Evolutionary conservation across 2,888 invertebrate species (phyloP), one percentile per base, ranked within the genome.

Genomic region (Drosophila imparisetae): DNA sequence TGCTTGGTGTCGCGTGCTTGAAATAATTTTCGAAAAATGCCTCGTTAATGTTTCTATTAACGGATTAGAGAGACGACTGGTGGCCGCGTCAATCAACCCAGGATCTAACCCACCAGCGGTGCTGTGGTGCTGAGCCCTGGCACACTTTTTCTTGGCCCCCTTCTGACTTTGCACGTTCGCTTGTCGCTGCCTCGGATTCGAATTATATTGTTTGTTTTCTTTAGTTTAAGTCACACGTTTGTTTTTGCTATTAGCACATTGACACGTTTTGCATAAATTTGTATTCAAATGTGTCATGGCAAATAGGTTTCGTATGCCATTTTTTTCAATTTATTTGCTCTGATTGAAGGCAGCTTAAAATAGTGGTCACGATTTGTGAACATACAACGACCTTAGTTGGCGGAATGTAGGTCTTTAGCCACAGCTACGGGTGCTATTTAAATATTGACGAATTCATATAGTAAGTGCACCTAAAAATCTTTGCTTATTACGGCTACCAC

Each of bases 21-120:
- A 85, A 89, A 90, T 87, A 84, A 91, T 91, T 91, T 90, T 83
- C 75, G 62, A 75, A 89, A 86, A 81, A 83, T 86, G 86, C 83
- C 88, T 90, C 84, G 91, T 90, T 91, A 91, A 91, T 91, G 91
- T 91, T 91, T 91, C 90, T 90, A 91, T 91, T 91, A 91, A 91
- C 86, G 90, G 90, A 91, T 91, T 91, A 90, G 85, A 83, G 81
- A 54, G 75, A 54, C 54, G 67, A 70, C 48, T 52, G 38, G 54
- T 66, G 74, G 81, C 66, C 79, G 66, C 71, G 82, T 80, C 86
- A 86, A 78, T 78, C 87, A 80, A 76, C 52, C 55, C 61, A 73
- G 66, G 63, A 65, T 27, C 48, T 49, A 36, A 57, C 42, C 30
- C 8, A 4, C 8, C 13, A 21, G 4, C 32, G 4, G 32, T 32